Evolutionary conservation across 2,888 invertebrate genomes (phyloP).

Genomic region (Clunio marinus): DNA sequence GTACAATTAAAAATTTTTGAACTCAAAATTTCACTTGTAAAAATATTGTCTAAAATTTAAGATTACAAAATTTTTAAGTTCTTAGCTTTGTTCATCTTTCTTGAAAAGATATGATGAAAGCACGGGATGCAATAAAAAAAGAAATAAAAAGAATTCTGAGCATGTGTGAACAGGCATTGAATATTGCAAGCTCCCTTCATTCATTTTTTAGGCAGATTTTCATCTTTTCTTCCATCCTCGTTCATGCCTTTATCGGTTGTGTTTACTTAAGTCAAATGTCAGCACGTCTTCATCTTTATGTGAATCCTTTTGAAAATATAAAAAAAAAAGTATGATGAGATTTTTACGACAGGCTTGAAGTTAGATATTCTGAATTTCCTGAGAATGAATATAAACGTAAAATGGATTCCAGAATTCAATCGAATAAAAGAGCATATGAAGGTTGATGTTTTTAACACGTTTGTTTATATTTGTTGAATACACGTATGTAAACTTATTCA

Average conservation of each 20-base stretch:
- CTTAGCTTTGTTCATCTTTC: no score
- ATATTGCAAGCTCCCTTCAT: neutral
- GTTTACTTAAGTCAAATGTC: constrained; percentile 17
- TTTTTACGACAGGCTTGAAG: constrained; percentile 3
- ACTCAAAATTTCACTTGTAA: no score
- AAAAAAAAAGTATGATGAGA: constrained; percentile 4
- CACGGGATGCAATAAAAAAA: neutral
- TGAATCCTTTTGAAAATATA: neutral
- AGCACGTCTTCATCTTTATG: neutral
- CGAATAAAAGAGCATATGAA: no score
- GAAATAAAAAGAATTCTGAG: constrained; percentile 10
- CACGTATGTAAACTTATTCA: no score
- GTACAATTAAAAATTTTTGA: no score
- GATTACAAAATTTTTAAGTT: no score
- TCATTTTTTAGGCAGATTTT: neutral
- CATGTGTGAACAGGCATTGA: neutral
- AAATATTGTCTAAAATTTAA: no score
- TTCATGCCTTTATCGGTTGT: neutral
- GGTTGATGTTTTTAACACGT: no score
- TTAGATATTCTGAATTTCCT: no score
- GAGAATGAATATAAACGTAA: no score
- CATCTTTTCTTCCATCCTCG: neutral
- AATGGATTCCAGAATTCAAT: no score
- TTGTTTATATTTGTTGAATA: neutral
- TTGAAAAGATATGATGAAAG: no score